Evolutionary conservation across 30 jellyfish, hydroid and myxozoan species (phyloP).

Genomic region (Aurelia coerulea): DNA sequence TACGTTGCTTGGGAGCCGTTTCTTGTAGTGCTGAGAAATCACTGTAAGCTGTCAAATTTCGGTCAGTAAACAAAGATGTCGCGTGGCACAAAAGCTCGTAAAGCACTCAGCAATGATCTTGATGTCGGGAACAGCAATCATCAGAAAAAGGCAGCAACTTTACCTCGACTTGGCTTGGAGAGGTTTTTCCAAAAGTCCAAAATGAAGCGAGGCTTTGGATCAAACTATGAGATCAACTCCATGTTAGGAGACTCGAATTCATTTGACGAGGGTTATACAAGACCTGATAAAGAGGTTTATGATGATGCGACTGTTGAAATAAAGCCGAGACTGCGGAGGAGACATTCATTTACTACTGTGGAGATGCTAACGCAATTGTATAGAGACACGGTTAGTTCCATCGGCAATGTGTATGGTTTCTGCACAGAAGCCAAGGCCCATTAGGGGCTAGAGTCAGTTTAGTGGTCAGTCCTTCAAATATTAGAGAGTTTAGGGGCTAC

Average conservation of each 20-base stretch:
- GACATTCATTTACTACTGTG: constrained; percentile 65
- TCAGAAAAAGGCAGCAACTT: not conserved
- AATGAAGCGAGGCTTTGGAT: constrained; percentile 39
- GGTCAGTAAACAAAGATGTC: too few relatives aligned
- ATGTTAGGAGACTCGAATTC: not conserved
- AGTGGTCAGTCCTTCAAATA: too few relatives aligned
- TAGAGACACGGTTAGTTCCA: constrained; percentile 47
- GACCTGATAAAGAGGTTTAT: constrained; percentile 16
- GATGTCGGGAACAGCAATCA: too few relatives aligned
- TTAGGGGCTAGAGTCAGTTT: too few relatives aligned
- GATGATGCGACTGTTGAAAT: not conserved
- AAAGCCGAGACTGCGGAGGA: constrained; percentile 53
- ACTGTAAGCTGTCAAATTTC: too few relatives aligned
- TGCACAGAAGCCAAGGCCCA: too few relatives aligned
- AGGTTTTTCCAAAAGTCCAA: constrained; percentile 36
- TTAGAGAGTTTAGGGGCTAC: too few relatives aligned
- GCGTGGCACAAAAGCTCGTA: too few relatives aligned
- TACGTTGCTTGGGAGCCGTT: too few relatives aligned
- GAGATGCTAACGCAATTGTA: constrained; percentile 30
- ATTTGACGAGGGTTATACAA: not conserved
- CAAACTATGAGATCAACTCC: constrained; percentile 33
- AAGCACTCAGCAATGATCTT: too few relatives aligned
- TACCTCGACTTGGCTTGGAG: constrained; percentile 21
- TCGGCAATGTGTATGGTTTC: too few relatives aligned
- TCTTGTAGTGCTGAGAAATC: too few relatives aligned